Evolutionary conservation across 2,797 vertebrate species (phyloP).

Genomic region (Chrysocyon brachyurus): DNA sequence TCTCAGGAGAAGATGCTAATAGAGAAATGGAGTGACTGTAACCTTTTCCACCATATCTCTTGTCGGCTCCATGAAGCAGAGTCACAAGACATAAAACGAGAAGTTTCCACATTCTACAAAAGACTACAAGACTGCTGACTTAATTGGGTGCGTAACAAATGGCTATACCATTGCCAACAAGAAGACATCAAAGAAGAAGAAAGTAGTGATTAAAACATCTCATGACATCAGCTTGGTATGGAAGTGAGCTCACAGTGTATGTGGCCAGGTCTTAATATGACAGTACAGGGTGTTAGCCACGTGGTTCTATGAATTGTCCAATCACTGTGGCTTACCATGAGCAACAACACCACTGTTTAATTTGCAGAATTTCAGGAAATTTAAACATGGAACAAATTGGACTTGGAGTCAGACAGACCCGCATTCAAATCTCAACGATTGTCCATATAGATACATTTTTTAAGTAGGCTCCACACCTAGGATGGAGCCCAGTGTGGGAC

Average conservation of each 20-base stretch:
- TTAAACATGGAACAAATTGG: not conserved
- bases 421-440: not conserved
- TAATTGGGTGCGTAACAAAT: slow-evolving; percentile 75
- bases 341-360: not conserved
- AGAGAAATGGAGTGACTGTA: slow-evolving; percentile 62
- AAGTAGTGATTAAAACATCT: slow-evolving; percentile 72
- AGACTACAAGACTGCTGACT: slow-evolving; percentile 67
- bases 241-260: not conserved
- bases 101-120: slow-evolving; percentile 75
- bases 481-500: not conserved
- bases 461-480: not conserved
- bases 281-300: not conserved
- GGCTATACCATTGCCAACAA: slow-evolving; percentile 67
- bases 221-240: not conserved
- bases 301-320: not conserved
- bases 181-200: slow-evolving; percentile 67
- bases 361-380: slow-evolving; percentile 33
- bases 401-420: slow-evolving; percentile 58
- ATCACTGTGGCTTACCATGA: not conserved
- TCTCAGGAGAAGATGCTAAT: slow-evolving; percentile 48
- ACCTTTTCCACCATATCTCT: slow-evolving; percentile 76
- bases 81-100: slow-evolving; percentile 76
- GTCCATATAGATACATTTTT: not conserved
- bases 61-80: slow-evolving; percentile 57
- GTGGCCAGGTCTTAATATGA: not conserved